These are phyloP conservation scores for Arnoldichthys spilopterus DNA, from an alignment of 2,797 vertebrate genomes.

Conservation along the genomic window DNA sequence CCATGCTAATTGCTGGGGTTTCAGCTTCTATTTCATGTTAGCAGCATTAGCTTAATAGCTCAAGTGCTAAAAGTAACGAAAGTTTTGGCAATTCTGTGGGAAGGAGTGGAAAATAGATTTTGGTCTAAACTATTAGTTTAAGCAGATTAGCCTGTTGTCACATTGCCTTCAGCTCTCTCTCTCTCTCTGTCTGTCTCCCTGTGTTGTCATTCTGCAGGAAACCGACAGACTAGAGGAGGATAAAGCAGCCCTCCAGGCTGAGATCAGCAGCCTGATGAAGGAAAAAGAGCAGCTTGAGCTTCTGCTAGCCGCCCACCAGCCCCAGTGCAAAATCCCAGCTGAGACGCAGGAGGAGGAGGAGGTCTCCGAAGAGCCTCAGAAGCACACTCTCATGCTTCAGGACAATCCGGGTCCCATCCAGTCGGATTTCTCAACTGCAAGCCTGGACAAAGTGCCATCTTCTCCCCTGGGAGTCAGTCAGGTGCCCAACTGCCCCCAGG, in stretches of 20 bases:
- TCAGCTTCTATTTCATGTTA: too few species aligned
- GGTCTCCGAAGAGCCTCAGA: constrained; percentile 53
- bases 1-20: too few species aligned
- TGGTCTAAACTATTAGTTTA: too few species aligned
- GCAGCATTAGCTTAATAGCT: too few species aligned
- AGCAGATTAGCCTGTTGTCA: background rate
- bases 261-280: constrained; percentile 91
- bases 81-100: too few species aligned
- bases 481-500: constrained; percentile 63
- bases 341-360: constrained; percentile 30
- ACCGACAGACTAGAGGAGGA: constrained; percentile 92
- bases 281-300: constrained; percentile 95
- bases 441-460: constrained; percentile 28
- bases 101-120: too few species aligned
- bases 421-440: background rate
- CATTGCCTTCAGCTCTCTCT: background rate
- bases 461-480: constrained; percentile 52
- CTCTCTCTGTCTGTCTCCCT: constrained; percentile 2
- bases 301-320: constrained; percentile 86
- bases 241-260: constrained; percentile 86
- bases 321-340: constrained; percentile 85
- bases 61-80: too few species aligned
- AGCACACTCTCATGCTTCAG: constrained; percentile 66
- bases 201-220: constrained; percentile 83
- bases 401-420: background rate